A percentile compares a stretch with the other conserved stretches of the same genome.
phyloP scores from a whole-genome alignment of 2,888 invertebrate species.

The Seladonia tumulorum region DNA sequence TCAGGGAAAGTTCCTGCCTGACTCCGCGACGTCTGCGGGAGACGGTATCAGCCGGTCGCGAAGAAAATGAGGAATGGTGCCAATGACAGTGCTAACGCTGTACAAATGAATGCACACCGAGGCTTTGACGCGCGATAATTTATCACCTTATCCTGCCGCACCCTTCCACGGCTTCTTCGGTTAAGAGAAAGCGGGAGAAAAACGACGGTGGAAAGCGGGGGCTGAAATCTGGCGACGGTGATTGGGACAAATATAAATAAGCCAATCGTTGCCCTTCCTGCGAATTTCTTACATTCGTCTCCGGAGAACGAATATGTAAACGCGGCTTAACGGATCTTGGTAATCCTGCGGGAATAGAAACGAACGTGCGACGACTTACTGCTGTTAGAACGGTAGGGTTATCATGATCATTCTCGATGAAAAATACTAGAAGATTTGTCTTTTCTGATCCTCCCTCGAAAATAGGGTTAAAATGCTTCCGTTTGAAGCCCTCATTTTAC shows the following conservation, averaged over 20 bases:
- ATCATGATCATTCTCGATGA: conserved; percentile 77
- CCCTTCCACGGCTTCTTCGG: conserved; percentile 53
- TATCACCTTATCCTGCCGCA: conserved; percentile 78
- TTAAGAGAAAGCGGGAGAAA: conserved; percentile 50
- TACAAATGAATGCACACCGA: conserved; percentile 83
- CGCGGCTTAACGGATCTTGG: conserved; percentile 80
- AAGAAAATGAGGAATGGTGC: conserved; percentile 81
- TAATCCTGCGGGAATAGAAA: conserved; percentile 80
- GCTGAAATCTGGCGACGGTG: conserved; percentile 70
- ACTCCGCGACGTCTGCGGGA: conserved; percentile 46
- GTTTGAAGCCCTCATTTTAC: background rate
- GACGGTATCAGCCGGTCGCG: conserved; percentile 44
- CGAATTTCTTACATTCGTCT: conserved; percentile 48
- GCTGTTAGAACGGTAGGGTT: conserved; percentile 67
- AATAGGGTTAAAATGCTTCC: background rate
- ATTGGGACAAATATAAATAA: conserved; percentile 83
- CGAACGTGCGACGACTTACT: conserved; percentile 70
- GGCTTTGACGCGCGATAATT: conserved; percentile 82
- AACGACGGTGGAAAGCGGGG: conserved; percentile 29
- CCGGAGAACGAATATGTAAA: conserved; percentile 72
- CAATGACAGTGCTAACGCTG: conserved; percentile 82
- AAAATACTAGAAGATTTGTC: conserved; percentile 79
- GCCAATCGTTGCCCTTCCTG: conserved; percentile 73
- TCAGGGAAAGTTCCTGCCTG: conserved; percentile 6
- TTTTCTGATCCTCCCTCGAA: conserved; percentile 23